Conservation (phyloP, 2,113 vertebrate species). For the Grus americana region DNA sequence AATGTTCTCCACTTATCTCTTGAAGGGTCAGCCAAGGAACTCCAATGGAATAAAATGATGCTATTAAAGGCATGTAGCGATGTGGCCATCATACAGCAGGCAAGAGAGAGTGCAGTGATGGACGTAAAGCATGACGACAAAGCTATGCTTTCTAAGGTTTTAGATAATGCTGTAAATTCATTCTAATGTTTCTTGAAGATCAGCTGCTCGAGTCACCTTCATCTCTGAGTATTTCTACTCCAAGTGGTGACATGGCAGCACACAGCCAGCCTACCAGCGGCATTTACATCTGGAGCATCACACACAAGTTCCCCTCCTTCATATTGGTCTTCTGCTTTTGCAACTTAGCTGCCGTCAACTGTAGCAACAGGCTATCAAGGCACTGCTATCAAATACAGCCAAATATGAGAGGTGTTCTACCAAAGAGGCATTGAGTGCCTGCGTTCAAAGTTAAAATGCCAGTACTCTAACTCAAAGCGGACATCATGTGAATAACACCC, state of each 20-base stretch:
- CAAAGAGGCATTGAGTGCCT: not conserved
- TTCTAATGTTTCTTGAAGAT: not conserved
- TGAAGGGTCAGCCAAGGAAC: conserved; percentile 14
- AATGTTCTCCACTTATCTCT: not conserved
- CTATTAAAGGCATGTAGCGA: not conserved
- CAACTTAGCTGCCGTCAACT: not conserved
- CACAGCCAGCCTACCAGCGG: not conserved
- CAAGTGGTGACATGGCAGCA: not conserved
- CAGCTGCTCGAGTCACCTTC: not conserved
- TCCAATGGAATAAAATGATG: not conserved
- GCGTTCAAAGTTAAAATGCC: not conserved
- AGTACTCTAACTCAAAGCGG: not conserved
- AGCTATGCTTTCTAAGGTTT: not conserved
- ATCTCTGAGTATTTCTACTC: not conserved
- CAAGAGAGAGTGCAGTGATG: not conserved
- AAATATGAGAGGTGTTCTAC: not conserved
- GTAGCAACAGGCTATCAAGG: not conserved
- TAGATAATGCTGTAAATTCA: not conserved
- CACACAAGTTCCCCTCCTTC: not conserved
- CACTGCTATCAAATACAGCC: not conserved
- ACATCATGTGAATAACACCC: not conserved
- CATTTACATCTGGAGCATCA: not conserved
- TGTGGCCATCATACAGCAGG: not conserved
- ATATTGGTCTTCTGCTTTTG: not conserved
- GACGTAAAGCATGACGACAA: not conserved